Evolutionary conservation across 2,113 vertebrate species (phyloP), one percentile per base, ranked within the genome.

Genomic region (Megalops atlanticus): DNA sequence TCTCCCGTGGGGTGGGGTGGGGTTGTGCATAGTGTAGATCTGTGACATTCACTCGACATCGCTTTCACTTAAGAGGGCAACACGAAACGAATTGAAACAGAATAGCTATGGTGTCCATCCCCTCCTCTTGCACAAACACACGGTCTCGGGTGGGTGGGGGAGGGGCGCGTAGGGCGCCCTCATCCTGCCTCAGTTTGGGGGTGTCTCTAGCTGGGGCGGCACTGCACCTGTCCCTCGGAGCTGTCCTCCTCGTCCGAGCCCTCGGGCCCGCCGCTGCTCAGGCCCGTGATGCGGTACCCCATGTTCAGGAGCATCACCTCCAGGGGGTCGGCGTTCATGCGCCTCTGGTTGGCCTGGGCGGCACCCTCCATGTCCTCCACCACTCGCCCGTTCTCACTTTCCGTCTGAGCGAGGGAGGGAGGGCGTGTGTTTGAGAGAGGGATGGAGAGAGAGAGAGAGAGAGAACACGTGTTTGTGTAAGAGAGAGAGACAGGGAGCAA

Each of bases 221-320:
- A 99, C 87, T 99, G 98, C 79, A 99, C 97, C 90, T 99, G 97
- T 88, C 97, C 96, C 87, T 99, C 98, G 1, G 96, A 94, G 95
- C 93, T 96, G 93, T 98, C 96, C 90, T 99, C 98, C 0, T 99
- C 97, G 0, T 99, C 98, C 0, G 97, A 98, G 84, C 95, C 96
- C 10, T 96, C 97, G 0, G 95, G 91, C 1, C 96, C 96, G 0
- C 93, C 92, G 0, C 96, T 96, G 78, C 95, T 96, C 86, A 99
- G 96, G 89, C 98, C 97, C 0, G 97, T 97, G 92, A 99, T 99
- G 89, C 97, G 92, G 90, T 99, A 99, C 70, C 98, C 98, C 98
- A 99, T 99, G 94, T 99, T 99, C 24, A 99, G 94, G 90, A 99
- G 91, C 98, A 99, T 99, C 82, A 99, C 97, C 89, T 99, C 98